Base-by-base conservation (phyloP, 2,113 vertebrate species). In the Tachysurus vachellii region DNA sequence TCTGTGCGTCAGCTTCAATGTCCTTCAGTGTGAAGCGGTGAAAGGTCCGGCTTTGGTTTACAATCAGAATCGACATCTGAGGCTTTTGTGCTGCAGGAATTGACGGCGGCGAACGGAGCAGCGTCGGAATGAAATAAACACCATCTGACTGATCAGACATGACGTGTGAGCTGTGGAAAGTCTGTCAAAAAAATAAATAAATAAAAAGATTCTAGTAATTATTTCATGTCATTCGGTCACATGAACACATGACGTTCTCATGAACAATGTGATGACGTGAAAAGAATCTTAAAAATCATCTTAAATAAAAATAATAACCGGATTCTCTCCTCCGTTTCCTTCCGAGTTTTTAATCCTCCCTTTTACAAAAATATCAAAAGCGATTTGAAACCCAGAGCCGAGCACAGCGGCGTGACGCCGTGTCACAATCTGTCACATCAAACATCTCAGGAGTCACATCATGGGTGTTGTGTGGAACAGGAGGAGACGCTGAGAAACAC, bases 21-120 rank as follows among this genome's bases (percentile, higher is more conserved):
- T 56, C 23, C 70, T 64, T 23, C 84, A 77, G 56, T 66, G 54
- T 70, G 77, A 57, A 50, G 42, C 7, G 13, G 8, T 73, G 66
- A 86, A 86, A 82, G 54, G 79, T 61, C 13, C 9, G 23, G 66
- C 79, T 82, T 73, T 73, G 64, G 64, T n/a, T 81, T 81, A 79
- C 64, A 59, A 86, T 71, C 71, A 5, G 8, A 76, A 68, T 42
- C 9, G 50, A 86, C 75, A 42, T 68, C 75, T 9, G 31, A 26
- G 14, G 12, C 50, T 70, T 80, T 81, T 80, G 59, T 80, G 47
- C 73, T 79, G 66, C 11, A 85, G 59, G 61, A 86, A 47, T 86
- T 80, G n/a, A 36, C 5, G n/a, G 50, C 4, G 64, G 59, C 1
- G 66, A 57, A n/a, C 12, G 44, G 23, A 64, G 36, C 80, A 21